Percentiles rank a stretch among this genome's conserved stretches.
Conservation (phyloP, 2,797 vertebrate genomes). For the Allobates femoralis region DNA sequence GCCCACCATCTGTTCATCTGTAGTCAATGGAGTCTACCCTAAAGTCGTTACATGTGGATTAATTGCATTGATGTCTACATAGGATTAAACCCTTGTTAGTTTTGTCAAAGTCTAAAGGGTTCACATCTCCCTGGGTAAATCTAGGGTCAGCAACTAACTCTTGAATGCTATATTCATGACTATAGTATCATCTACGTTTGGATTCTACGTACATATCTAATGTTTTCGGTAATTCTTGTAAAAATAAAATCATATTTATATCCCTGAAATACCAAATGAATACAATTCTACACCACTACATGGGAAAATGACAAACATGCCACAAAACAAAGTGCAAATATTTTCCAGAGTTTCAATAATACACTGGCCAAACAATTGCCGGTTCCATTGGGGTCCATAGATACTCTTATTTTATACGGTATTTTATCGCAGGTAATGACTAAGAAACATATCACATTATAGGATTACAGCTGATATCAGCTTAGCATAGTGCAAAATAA, state of each 20-base stretch:
- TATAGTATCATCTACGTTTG: too few species aligned
- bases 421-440: not conserved
- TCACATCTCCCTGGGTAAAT: too few species aligned
- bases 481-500: constrained; percentile 2
- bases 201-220: too few species aligned
- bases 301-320: not conserved
- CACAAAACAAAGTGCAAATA: not conserved
- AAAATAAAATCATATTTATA: not conserved
- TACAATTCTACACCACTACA: not conserved
- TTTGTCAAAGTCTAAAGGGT: too few species aligned
- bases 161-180: too few species aligned
- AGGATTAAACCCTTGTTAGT: too few species aligned
- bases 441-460: constrained; percentile 18
- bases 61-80: too few species aligned
- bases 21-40: too few species aligned
- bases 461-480: constrained; percentile 5
- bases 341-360: not conserved
- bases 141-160: too few species aligned
- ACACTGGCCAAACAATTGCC: not conserved
- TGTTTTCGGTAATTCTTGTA: not conserved
- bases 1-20: too few species aligned
- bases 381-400: not conserved
- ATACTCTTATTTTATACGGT: not conserved
- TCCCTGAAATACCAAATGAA: not conserved
- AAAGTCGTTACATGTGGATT: too few species aligned